Evolutionary conservation across 2,888 invertebrate genomes (phyloP).

Genomic region (Pyrrhia umbra): DNA sequence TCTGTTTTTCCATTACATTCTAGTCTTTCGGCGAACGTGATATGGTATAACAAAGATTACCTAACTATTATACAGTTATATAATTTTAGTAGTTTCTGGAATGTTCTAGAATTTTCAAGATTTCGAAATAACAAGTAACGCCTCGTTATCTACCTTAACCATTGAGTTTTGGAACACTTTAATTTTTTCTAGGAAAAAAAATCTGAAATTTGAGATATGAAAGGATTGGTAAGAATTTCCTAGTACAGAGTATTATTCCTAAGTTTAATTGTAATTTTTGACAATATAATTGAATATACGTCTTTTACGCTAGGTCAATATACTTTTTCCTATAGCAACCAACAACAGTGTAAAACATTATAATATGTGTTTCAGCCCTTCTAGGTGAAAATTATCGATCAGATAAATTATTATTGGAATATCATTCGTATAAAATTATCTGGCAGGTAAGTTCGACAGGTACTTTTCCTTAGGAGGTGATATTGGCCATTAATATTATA

Average conservation of each 20-base stretch:
- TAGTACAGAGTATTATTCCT: not conserved
- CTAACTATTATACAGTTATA: conserved; percentile 1
- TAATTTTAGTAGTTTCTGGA: conserved; percentile 19
- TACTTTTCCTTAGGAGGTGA: too few relatives aligned
- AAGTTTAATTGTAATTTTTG: not conserved
- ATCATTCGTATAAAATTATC: too few relatives aligned
- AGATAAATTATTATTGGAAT: too few relatives aligned
- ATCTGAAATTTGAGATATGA: conserved; percentile 4
- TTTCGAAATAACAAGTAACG: not conserved
- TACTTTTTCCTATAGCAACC: too few relatives aligned
- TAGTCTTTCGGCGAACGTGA: conserved; percentile 52
- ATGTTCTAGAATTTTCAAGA: conserved; percentile 1
- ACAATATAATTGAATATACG: not conserved
- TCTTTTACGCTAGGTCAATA: too few relatives aligned
- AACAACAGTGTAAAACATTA: too few relatives aligned
- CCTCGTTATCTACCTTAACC: conserved; percentile 16
- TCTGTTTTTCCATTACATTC: conserved; percentile 56
- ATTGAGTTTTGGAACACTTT: conserved; percentile 11
- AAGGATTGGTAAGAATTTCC: not conserved
- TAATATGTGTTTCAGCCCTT: too few relatives aligned
- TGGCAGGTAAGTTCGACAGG: too few relatives aligned
- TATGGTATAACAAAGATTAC: conserved; percentile 49
- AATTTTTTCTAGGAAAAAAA: conserved; percentile 17
- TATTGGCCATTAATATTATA: too few relatives aligned
- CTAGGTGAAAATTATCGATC: too few relatives aligned